phyloP scores from a whole-genome alignment of 2,888 invertebrate genomes.

The Phyllotreta cruciferae region DNA sequence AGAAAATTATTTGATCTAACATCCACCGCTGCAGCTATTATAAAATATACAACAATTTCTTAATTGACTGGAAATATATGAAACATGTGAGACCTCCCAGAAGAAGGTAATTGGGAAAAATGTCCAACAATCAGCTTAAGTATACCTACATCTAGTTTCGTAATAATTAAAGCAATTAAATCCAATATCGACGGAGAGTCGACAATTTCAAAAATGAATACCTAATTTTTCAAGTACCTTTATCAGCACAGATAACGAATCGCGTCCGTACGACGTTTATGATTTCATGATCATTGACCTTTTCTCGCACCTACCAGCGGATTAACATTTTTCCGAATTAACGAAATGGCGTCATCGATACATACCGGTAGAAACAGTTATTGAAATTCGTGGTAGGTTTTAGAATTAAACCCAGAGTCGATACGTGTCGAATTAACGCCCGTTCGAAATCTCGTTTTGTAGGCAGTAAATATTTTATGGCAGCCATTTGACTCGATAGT shows the following conservation, averaged over 20 bases:
- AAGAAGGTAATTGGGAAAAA: conserved; percentile 36
- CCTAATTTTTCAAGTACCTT: not conserved
- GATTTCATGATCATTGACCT: conserved; percentile 3
- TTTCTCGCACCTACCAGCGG: not conserved
- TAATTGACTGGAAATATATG: conserved; percentile 46
- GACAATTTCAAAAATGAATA: not conserved
- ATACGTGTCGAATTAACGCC: not conserved
- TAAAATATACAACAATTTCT: conserved; percentile 39
- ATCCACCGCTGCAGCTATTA: conserved; percentile 5
- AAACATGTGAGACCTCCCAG: conserved; percentile 47
- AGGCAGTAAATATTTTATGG: not conserved
- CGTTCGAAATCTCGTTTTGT: conserved; percentile 1
- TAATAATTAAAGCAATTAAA: conserved; percentile 47
- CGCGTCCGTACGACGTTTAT: no score
- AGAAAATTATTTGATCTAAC: no score
- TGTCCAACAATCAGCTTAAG: conserved; percentile 27
- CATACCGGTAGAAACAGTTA: conserved; percentile 24
- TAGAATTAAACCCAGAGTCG: not conserved
- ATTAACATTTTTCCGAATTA: conserved; percentile 16
- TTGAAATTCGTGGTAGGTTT: not conserved
- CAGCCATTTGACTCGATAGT: not conserved
- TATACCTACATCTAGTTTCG: conserved; percentile 31
- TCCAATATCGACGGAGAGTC: conserved; percentile 39
- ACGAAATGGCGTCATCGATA: conserved; percentile 19
- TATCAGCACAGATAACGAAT: not conserved